Conservation (phyloP, 2,888 invertebrate species). For the Chrysina gloriosa region DNA sequence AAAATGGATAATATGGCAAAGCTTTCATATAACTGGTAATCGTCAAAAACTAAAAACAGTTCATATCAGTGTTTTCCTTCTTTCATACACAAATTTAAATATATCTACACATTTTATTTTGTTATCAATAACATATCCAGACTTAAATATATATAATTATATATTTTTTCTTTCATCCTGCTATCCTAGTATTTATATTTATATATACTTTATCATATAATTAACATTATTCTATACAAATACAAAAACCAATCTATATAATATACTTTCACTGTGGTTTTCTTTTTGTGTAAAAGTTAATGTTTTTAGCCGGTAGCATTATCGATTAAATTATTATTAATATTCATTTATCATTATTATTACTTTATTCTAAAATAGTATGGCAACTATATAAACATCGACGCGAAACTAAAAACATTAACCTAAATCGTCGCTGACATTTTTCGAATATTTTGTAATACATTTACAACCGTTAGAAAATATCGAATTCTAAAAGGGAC, state of each 20-base stretch:
- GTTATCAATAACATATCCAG: slow-evolving; percentile 39
- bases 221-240: slow-evolving; percentile 42
- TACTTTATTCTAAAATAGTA: slow-evolving; percentile 36
- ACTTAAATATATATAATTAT: slow-evolving; percentile 38
- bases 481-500: too few species aligned
- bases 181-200: slow-evolving; percentile 40
- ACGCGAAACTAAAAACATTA: slow-evolving; percentile 39
- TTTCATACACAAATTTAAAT: slow-evolving; percentile 30
- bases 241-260: slow-evolving; percentile 41
- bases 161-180: slow-evolving; percentile 36
- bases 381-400: slow-evolving; percentile 38
- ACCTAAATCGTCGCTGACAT: slow-evolving; percentile 25
- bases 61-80: background rate
- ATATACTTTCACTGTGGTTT: slow-evolving; percentile 38
- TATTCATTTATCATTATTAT: slow-evolving; percentile 27
- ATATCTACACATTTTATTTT: slow-evolving; percentile 38
- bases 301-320: slow-evolving; percentile 32
- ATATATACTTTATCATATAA: slow-evolving; percentile 39
- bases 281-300: slow-evolving; percentile 21
- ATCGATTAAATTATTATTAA: slow-evolving; percentile 12
- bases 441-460: slow-evolving; percentile 20
- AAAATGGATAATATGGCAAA: slow-evolving; percentile 29
- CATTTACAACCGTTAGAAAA: slow-evolving; percentile 23
- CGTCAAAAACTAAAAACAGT: background rate
- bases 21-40: slow-evolving; percentile 2